These are phyloP conservation scores for Phortica okadai DNA, from an alignment of 2,888 invertebrate genomes.

Conservation along the genomic window DNA sequence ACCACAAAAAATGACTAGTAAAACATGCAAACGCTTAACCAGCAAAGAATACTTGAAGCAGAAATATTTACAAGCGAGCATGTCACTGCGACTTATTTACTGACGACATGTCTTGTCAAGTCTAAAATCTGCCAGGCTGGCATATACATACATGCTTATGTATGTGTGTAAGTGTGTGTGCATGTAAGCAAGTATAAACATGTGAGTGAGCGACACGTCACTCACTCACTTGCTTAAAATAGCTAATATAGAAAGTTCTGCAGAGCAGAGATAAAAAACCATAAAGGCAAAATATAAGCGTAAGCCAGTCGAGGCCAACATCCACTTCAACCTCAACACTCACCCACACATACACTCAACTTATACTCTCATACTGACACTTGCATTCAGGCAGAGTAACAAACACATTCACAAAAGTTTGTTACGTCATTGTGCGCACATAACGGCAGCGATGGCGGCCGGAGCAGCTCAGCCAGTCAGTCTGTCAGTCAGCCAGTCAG, in stretches of 20 bases:
- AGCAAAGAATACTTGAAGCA: conserved; percentile 22
- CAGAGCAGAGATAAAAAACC: conserved; percentile 61
- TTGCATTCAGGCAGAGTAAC: neutral
- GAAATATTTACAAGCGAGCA: conserved; percentile 15
- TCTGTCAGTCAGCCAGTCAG: neutral
- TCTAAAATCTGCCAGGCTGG: neutral
- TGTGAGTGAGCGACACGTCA: neutral
- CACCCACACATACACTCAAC: conserved; percentile 17
- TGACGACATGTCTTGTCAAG: neutral
- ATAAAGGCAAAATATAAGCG: conserved; percentile 48
- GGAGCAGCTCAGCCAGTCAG: neutral
- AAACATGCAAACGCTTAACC: conserved; percentile 44
- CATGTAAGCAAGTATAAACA: too few relatives aligned
- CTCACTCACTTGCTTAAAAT: neutral
- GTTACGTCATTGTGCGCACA: neutral
- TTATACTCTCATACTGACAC: neutral
- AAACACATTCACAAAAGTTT: neutral
- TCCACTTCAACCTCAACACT: conserved; percentile 39
- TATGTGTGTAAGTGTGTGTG: too few relatives aligned
- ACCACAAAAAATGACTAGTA: conserved; percentile 48
- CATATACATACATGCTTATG: neutral
- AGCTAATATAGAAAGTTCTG: conserved; percentile 54
- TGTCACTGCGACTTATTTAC: neutral
- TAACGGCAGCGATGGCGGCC: neutral
- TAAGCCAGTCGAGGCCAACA: conserved; percentile 42